These are phyloP conservation scores for Nannoperca obscura DNA, from an alignment of 2,797 vertebrate genomes.

Conservation along the genomic window DNA sequence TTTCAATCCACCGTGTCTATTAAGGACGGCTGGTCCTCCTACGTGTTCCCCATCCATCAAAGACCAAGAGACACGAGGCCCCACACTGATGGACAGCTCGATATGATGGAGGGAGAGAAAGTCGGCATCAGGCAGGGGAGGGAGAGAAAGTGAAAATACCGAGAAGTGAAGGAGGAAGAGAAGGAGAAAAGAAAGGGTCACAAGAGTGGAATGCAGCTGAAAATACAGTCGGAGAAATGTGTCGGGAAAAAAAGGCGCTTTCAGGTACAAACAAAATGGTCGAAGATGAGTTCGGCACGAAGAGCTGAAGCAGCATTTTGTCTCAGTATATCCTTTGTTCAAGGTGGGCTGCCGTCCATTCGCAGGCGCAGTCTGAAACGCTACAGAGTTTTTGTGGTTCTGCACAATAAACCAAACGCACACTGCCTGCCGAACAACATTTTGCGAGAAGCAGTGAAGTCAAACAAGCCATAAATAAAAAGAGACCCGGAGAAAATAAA, in stretches of 20 bases:
- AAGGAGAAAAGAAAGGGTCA: conserved; percentile 30
- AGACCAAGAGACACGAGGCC: conserved; percentile 63
- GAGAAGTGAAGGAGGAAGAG: conserved; percentile 35
- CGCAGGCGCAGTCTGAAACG: conserved; percentile 27
- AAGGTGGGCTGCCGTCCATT: conserved; percentile 51
- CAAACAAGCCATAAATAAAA: conserved; percentile 70
- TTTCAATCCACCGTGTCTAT: conserved; percentile 88
- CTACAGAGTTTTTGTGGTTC: conserved; percentile 39
- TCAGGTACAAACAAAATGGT: conserved; percentile 58
- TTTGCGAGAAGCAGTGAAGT: conserved; percentile 61
- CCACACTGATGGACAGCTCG: conserved; percentile 77
- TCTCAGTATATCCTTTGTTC: conserved; percentile 48
- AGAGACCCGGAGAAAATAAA: conserved; percentile 63
- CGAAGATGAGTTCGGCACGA: conserved; percentile 37
- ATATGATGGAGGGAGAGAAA: conserved; percentile 71
- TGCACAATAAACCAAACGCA: conserved; percentile 52
- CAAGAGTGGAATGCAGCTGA: conserved; percentile 16
- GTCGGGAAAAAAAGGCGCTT: conserved; percentile 3
- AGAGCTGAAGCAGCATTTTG: conserved; percentile 71
- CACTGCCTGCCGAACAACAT: conserved; percentile 40
- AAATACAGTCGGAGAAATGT: conserved; percentile 39
- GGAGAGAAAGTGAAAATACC: conserved; percentile 55
- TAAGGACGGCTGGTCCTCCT: conserved; percentile 84
- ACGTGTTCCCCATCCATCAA: conserved; percentile 86
- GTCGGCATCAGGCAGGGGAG: conserved; percentile 34